Evolutionary conservation across 2,888 invertebrate genomes (phyloP).

Genomic region (Alloscopus bannaensis): DNA sequence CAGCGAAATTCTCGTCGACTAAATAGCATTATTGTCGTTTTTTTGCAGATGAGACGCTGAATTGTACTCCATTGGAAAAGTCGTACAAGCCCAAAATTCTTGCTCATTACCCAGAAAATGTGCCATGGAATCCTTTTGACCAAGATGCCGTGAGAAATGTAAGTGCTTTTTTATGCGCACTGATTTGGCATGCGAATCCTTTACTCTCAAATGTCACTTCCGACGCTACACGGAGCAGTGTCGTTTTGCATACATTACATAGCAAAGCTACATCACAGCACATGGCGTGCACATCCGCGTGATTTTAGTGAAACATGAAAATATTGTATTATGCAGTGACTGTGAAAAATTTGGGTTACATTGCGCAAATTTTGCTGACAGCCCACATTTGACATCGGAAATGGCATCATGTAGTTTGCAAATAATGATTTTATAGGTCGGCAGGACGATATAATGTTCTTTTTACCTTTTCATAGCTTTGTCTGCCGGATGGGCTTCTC

Average conservation of each 20-base stretch:
- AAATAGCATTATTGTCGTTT: constrained; percentile 4
- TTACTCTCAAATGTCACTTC: too few species aligned
- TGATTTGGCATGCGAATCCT: constrained; percentile 97
- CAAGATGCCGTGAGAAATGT: constrained; percentile 97
- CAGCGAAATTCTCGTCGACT: too few species aligned
- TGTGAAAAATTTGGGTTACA: constrained; percentile 10
- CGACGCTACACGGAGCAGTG: too few species aligned
- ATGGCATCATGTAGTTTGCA: too few species aligned
- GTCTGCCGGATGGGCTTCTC: constrained; percentile 94
- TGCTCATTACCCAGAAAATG: constrained; percentile 95
- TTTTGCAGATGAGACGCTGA: constrained; percentile 84
- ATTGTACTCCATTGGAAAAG: constrained; percentile 93
- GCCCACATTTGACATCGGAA: too few species aligned
- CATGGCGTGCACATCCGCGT: too few species aligned
- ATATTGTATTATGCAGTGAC: neutral
- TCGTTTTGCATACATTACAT: too few species aligned
- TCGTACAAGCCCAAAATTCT: constrained; percentile 96
- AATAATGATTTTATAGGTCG: too few species aligned
- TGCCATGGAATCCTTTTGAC: constrained; percentile 93
- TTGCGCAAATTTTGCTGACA: neutral
- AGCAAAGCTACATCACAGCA: too few species aligned
- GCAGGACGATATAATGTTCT: too few species aligned
- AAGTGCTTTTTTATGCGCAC: constrained; percentile 76
- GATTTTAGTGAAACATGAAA: too few species aligned
- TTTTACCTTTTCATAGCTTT: constrained; percentile 82